Conservation (phyloP, 1,140 invertebrate genomes). For the Teleogryllus occipitalis region DNA sequence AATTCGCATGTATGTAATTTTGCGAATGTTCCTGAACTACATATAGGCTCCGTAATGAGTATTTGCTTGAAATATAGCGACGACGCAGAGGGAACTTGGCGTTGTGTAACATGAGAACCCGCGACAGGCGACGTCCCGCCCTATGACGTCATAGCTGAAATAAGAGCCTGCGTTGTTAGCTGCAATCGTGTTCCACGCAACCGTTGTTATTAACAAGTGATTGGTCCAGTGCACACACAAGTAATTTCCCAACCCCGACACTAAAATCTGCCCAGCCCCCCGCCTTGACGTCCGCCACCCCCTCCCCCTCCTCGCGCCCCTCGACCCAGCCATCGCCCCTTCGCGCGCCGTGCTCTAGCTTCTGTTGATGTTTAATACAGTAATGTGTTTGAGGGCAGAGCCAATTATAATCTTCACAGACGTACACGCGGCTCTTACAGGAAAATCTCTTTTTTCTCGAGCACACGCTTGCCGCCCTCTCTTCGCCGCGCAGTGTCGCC, state of each 20-base stretch:
- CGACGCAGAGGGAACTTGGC: background rate
- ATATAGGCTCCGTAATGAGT: no score
- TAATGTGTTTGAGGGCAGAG: slow-evolving; percentile 1
- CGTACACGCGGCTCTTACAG: background rate
- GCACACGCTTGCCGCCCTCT: background rate
- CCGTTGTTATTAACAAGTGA: slow-evolving; percentile 1
- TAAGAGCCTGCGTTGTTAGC: background rate
- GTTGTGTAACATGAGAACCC: background rate
- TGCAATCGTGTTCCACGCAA: background rate
- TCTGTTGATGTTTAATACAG: slow-evolving; percentile 5
- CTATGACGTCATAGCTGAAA: background rate
- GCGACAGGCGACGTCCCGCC: background rate
- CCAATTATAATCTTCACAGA: slow-evolving; percentile 5
- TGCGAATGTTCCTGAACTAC: no score
- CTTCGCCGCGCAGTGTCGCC: background rate
- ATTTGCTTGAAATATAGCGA: no score
- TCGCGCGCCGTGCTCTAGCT: background rate
- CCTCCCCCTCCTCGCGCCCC: background rate
- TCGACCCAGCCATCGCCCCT: background rate
- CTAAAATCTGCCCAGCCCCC: background rate
- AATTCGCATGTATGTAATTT: no score
- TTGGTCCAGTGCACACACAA: slow-evolving; percentile 3
- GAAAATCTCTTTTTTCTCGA: background rate
- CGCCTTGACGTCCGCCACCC: background rate
- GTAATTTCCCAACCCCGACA: background rate